Conservation (phyloP, 2,113 vertebrate species). For the Naja naja region DNA sequence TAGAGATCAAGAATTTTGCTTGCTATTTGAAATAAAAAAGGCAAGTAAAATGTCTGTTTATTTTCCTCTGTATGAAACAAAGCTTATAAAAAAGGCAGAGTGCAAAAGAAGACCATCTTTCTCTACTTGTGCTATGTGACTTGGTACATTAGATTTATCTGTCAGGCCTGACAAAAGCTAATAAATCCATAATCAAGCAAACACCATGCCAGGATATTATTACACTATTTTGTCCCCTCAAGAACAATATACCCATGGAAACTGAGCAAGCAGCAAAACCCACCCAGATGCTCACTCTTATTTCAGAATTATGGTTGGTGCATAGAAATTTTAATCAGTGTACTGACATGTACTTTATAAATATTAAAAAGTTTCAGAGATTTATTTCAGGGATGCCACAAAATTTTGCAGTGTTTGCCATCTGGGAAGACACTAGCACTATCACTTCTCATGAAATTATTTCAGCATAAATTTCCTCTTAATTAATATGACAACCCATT, state of each 20-base stretch:
- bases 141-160: background rate
- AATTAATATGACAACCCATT: constrained; percentile 3
- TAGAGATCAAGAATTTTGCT: background rate
- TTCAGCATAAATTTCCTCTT: background rate
- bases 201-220: background rate
- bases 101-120: constrained; percentile 2
- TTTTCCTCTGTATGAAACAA: background rate
- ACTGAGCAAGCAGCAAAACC: background rate
- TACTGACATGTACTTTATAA: background rate
- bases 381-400: constrained; percentile 8
- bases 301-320: constrained; percentile 12
- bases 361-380: constrained; percentile 20
- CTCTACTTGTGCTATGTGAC: background rate
- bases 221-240: background rate
- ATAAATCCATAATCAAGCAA: constrained; percentile 9
- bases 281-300: constrained; percentile 12
- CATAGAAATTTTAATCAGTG: constrained; percentile 6
- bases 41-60: background rate
- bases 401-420: constrained; percentile 5
- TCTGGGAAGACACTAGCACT: background rate
- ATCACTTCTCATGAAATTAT: background rate
- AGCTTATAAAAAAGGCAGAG: background rate
- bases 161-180: constrained; percentile 7
- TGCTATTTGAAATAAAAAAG: background rate
- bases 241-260: constrained; percentile 2